Conservation (phyloP, 1,140 invertebrate species). For the Geopemphigus sp. region DNA sequence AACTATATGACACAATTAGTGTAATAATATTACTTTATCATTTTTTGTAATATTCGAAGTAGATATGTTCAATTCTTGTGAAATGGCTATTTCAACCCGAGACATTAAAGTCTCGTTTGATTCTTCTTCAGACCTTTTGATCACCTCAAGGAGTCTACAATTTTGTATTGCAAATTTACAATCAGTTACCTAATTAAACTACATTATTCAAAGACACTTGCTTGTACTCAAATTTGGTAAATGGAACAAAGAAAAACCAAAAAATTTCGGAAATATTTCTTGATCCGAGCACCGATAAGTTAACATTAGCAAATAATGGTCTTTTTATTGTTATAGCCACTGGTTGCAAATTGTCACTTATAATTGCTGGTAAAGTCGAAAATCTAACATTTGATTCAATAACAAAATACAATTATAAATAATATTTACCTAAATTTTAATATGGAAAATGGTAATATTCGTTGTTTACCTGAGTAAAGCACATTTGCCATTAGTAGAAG, state of each 20-base stretch:
- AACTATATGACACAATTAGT: not conserved
- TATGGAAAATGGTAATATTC: not conserved
- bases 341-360: constrained; percentile 53
- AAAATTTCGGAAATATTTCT: constrained; percentile 58
- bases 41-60: constrained; percentile 30
- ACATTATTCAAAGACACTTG: constrained; percentile 52
- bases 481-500: constrained; percentile 58
- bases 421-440: not conserved
- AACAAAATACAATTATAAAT: not conserved
- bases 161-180: not conserved
- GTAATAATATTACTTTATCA: constrained; percentile 30
- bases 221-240: constrained; percentile 58
- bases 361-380: constrained; percentile 53
- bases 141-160: constrained; percentile 21
- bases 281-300: constrained; percentile 55
- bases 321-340: constrained; percentile 53
- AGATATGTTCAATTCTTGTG: constrained; percentile 34
- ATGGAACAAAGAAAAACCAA: constrained; percentile 60
- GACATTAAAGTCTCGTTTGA: constrained; percentile 19
- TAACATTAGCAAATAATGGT: constrained; percentile 54
- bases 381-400: constrained; percentile 21
- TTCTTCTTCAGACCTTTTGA: constrained; percentile 14
- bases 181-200: not conserved
- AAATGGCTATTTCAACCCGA: constrained; percentile 38
- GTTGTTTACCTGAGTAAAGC: constrained; percentile 58